A percentile compares a stretch with the other conserved stretches of the same genome.
phyloP scores from a whole-genome alignment of 1,140 invertebrate genomes.

The Anoplophora glabripennis region DNA sequence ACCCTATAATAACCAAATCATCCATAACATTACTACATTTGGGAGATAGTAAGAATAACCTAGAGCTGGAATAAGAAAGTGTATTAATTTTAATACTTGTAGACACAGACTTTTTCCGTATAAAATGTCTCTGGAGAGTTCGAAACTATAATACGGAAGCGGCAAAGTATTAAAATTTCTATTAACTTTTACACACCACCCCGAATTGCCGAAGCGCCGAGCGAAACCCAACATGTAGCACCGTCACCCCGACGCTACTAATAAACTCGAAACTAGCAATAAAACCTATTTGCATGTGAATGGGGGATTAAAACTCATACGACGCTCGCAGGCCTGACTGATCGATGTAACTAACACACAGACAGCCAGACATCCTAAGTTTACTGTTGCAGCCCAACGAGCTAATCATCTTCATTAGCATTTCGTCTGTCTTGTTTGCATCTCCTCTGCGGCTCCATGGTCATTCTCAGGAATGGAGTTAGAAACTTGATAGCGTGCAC shows the following conservation, averaged over 20 bases:
- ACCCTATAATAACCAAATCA: no score
- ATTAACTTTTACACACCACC: no score
- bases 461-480: constrained; percentile 4
- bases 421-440: neutral
- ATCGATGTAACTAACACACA: constrained; percentile 28
- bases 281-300: constrained; percentile 45
- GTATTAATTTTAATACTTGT: no score
- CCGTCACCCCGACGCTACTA: constrained; percentile 27
- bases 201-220: no score
- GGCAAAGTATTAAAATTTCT: no score
- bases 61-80: no score
- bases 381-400: constrained; percentile 29
- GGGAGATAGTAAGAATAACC: no score
- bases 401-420: constrained; percentile 33
- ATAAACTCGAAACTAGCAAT: constrained; percentile 44
- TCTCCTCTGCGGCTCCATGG: neutral
- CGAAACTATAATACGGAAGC: no score
- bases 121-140: no score
- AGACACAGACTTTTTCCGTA: no score
- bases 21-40: no score
- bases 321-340: constrained; percentile 29
- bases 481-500: constrained; percentile 5
- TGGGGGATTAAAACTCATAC: constrained; percentile 41
- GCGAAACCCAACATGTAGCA: constrained; percentile 21
- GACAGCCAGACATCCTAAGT: constrained; percentile 25